Evolutionary conservation across 2,888 invertebrate species (phyloP).

Genomic region (Drosophila paranaensis): DNA sequence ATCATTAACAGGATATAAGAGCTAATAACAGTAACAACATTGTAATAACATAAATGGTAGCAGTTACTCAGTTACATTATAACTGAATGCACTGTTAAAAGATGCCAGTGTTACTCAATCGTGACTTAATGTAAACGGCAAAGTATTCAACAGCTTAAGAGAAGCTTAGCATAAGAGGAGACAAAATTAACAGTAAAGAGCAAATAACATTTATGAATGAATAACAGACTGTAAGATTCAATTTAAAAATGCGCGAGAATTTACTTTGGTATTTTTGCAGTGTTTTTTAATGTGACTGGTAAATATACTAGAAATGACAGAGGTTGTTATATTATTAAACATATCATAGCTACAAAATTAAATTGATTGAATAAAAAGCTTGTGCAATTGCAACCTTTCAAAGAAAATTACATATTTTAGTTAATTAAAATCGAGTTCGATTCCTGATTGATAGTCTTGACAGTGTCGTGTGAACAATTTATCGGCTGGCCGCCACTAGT

Average conservation of each 20-base stretch:
- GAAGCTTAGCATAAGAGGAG: not conserved
- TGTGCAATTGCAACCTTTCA: not conserved
- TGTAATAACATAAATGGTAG: slow-evolving; percentile 3
- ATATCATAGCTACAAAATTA: too few relatives aligned
- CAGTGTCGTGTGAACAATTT: not conserved
- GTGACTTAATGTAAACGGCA: not conserved
- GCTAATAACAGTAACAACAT: not conserved
- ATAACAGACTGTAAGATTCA: not conserved
- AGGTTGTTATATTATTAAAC: not conserved
- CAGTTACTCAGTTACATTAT: not conserved
- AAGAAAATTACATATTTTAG: fast-evolving
- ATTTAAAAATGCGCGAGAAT: not conserved
- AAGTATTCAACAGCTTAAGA: not conserved
- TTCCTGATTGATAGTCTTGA: not conserved
- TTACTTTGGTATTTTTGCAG: not conserved
- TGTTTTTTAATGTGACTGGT: too few relatives aligned
- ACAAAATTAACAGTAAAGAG: slow-evolving; percentile 9
- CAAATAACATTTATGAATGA: not conserved
- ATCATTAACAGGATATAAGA: slow-evolving; percentile 37
- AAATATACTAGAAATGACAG: too few relatives aligned
- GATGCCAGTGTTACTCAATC: too few relatives aligned
- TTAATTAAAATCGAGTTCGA: not conserved
- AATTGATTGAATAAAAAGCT: too few relatives aligned
- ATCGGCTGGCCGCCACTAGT: slow-evolving; percentile 42
- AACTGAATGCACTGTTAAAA: too few relatives aligned